Evolutionary conservation across 2,797 vertebrate genomes (phyloP), one percentile per base, ranked within the genome.

Genomic region (Nannoperca australis): DNA sequence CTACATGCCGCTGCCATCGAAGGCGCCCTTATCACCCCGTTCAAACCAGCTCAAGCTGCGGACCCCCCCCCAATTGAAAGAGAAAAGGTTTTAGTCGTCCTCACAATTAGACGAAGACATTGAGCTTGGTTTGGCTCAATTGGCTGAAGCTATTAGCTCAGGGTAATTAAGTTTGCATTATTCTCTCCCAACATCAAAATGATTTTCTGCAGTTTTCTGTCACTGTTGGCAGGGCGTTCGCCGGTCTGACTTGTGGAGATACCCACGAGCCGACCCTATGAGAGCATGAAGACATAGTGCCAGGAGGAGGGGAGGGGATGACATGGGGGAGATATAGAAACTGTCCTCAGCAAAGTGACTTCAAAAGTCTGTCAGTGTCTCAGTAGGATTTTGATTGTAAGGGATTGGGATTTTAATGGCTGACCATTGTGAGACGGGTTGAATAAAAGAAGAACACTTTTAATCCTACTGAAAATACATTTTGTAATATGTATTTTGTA

Each of bases 121-220:
- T 81, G 91, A 92, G 88, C 89, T 34, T 87, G 86, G 86, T 84
- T 73, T 83, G 89, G 86, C 85, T 91, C 81, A 79, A 93, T 92
- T 91, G 92, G 91, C 82, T 85, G 78, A 89, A 90, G 91, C 94
- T 93, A 94, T 95, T 94, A 95, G 91, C 93, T 88, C 89, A 88
- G 61, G 65, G 88, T 95, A 94, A 95, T 95, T 94, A 95, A 86
- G 91, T 91, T 91, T 92, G 91, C 86, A 93, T 94, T 95, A 94
- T 94, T 94, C 93, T 89, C 78, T 77, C 55, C 67, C 67, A 60
- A 84, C 88, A 87, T 81, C 82, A 85, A 84, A 87, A 87, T 84
- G 65, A 81, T 87, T 88, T 89, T 82, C 83, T 73, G 78, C 84
- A 78, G 77, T 79, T 84, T 76, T 82, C 79, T 83, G 85, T 89